Evolutionary conservation across 2,797 vertebrate genomes (phyloP).

Genomic region (Brachyalestes nurse): DNA sequence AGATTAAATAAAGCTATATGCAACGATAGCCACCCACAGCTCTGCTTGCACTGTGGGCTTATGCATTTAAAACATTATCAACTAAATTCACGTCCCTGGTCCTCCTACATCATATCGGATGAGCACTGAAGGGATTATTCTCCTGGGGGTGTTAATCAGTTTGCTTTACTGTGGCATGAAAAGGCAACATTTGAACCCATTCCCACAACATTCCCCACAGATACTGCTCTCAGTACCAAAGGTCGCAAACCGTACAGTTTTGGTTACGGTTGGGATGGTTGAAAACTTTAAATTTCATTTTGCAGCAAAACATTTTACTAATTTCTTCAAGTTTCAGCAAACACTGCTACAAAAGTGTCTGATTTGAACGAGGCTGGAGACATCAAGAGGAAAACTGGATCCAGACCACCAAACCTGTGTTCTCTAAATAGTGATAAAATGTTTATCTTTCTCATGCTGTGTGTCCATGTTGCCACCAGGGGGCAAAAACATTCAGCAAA

Average conservation of each 20-base stretch:
- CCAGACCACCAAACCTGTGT: too few species aligned
- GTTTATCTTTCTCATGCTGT: neutral
- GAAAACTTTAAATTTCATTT: too few species aligned
- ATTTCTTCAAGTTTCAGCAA: too few species aligned
- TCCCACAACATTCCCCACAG: neutral
- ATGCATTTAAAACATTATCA: constrained; percentile 10
- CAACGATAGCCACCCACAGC: neutral
- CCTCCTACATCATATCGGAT: neutral
- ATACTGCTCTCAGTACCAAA: neutral
- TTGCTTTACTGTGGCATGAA: neutral
- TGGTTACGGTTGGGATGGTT: too few species aligned
- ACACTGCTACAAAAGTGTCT: too few species aligned
- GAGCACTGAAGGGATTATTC: constrained; percentile 12
- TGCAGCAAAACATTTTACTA: too few species aligned
- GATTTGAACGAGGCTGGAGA: too few species aligned
- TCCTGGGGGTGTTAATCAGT: constrained; percentile 4
- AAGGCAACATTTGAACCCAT: neutral
- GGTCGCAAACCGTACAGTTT: neutral
- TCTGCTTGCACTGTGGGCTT: neutral
- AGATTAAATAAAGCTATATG: neutral
- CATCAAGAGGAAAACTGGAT: too few species aligned
- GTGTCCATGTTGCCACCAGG: constrained; percentile 15
- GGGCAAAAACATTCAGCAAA: constrained; percentile 8
- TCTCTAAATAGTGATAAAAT: too few species aligned
- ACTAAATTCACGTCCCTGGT: neutral